Evolutionary conservation across 2,888 invertebrate genomes (phyloP).

Genomic region (Drosophila mayaguana): DNA sequence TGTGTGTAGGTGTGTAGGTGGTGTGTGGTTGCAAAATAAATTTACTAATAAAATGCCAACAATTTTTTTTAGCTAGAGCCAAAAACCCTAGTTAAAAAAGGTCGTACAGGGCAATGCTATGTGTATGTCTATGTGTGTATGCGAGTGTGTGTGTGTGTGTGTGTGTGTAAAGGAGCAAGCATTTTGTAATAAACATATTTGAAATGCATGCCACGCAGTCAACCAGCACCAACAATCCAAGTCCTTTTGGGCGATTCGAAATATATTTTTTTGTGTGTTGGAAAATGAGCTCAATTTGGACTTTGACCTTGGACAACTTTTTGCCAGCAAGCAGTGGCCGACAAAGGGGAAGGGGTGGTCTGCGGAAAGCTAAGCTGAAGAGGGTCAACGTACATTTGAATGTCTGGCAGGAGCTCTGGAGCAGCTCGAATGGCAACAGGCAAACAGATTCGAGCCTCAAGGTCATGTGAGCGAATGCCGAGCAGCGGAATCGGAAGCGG

Average conservation of each 20-base stretch:
- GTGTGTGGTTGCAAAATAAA: constrained; percentile 63
- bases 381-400: constrained; percentile 38
- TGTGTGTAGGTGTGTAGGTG: background rate
- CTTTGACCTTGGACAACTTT: constrained; percentile 64
- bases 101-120: constrained; percentile 4
- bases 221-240: constrained; percentile 31
- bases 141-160: background rate
- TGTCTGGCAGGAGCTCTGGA: constrained; percentile 31
- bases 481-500: background rate
- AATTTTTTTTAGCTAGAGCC: constrained; percentile 37
- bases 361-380: background rate
- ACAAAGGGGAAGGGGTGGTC: no score
- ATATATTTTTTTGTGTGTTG: constrained; percentile 56
- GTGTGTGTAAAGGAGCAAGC: constrained; percentile 47
- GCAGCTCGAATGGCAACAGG: constrained; percentile 11
- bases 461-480: constrained; percentile 24
- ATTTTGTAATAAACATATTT: constrained; percentile 76
- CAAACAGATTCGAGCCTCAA: constrained; percentile 30
- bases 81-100: constrained; percentile 24
- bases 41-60: constrained; percentile 73
- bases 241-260: constrained; percentile 45
- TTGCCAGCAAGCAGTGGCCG: constrained; percentile 17
- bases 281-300: constrained; percentile 72
- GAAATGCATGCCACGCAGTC: constrained; percentile 72
- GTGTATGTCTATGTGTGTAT: background rate